Percentiles rank a stretch among this genome's conserved stretches.
phyloP scores from a whole-genome alignment of 2,113 vertebrate species.

The Pampusana beccarii region DNA sequence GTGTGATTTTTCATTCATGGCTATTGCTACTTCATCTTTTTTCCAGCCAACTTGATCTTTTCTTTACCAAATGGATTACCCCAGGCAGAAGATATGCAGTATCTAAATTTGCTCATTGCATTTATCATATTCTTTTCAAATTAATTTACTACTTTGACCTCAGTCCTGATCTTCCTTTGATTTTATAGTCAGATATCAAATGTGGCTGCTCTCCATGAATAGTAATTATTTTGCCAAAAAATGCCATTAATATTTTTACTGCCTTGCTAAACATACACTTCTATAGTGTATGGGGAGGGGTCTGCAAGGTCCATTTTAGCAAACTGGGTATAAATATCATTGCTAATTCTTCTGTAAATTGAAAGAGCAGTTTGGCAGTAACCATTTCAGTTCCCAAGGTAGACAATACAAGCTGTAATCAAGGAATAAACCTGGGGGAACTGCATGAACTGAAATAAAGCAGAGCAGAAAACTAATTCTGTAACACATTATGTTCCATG shows the following conservation, averaged over 20 bases:
- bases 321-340: neutral
- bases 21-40: neutral
- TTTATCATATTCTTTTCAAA: conserved; percentile 32
- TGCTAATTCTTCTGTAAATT: neutral
- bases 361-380: neutral
- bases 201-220: neutral
- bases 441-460: neutral
- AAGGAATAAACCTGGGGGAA: neutral
- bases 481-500: neutral
- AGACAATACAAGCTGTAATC: neutral
- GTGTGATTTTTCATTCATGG: neutral
- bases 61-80: conserved; percentile 11
- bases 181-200: neutral
- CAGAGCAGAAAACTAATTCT: neutral
- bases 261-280: neutral
- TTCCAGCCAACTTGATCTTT: conserved; percentile 22
- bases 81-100: neutral
- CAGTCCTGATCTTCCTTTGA: neutral
- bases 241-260: neutral
- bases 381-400: neutral
- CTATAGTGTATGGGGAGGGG: neutral
- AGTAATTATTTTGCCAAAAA: neutral
- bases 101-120: neutral
- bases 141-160: conserved; percentile 26
- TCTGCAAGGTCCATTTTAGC: neutral